Conservation (phyloP, 1,140 invertebrate genomes). For the Ceratitis capitata region DNA sequence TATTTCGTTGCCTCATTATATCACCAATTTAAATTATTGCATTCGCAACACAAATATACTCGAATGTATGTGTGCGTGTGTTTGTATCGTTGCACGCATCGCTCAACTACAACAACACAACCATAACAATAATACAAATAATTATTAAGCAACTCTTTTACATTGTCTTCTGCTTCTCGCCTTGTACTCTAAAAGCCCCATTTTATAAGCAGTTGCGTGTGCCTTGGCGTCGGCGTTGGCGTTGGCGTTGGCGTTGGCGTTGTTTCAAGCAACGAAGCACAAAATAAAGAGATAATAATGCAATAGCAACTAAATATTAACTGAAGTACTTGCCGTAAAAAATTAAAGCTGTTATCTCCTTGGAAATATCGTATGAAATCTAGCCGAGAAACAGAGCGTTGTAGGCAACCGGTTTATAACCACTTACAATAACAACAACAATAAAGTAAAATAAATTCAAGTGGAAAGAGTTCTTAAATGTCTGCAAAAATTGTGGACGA, state of each 20-base stretch:
- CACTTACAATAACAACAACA: background rate
- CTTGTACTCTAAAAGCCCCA: background rate
- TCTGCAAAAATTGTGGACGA: too few species aligned
- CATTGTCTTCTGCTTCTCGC: too few species aligned
- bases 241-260: background rate
- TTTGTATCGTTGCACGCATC: background rate
- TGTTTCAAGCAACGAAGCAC: background rate
- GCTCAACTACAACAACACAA: too few species aligned
- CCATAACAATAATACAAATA: too few species aligned
- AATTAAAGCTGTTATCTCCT: background rate
- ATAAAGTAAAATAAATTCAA: background rate
- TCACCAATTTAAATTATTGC: slow-evolving; percentile 9
- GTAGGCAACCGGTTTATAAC: slow-evolving; percentile 29
- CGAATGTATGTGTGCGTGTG: too few species aligned
- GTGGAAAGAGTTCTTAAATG: too few species aligned
- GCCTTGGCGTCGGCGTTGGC: background rate
- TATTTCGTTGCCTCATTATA: background rate
- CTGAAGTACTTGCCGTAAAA: background rate
- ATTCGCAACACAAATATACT: background rate
- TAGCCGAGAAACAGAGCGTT: slow-evolving; percentile 21
- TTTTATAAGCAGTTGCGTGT: background rate
- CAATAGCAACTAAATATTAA: background rate
- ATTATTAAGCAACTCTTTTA: background rate
- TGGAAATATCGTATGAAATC: background rate
- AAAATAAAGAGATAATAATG: background rate